Evolutionary conservation across 2,113 vertebrate species (phyloP).

Genomic region (Mastomys natalensis): DNA sequence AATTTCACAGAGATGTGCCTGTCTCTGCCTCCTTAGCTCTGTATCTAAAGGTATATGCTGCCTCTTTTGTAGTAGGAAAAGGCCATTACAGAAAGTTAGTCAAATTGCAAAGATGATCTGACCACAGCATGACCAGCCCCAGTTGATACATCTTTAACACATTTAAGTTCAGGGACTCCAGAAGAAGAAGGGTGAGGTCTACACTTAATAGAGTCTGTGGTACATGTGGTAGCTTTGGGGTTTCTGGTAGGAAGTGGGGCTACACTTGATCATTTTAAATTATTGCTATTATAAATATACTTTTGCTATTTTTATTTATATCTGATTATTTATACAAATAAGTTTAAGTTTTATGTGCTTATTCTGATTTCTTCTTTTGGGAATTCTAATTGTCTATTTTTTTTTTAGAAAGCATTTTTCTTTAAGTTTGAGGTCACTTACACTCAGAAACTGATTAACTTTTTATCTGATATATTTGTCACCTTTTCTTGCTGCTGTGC

Average conservation of each 20-base stretch:
- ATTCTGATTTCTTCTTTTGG: background rate
- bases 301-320: constrained; percentile 29
- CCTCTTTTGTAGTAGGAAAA: background rate
- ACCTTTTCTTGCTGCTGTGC: background rate
- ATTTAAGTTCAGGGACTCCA: no score
- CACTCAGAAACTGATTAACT: background rate
- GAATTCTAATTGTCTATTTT: background rate
- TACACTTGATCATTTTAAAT: background rate
- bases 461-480: background rate
- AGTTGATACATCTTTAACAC: background rate
- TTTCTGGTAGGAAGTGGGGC: background rate
- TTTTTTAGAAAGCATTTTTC: background rate
- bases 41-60: background rate
- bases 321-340: background rate
- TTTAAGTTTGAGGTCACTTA: background rate
- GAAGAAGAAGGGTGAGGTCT: background rate
- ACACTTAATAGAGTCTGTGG: background rate
- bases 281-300: background rate
- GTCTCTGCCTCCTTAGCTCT: background rate
- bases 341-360: background rate
- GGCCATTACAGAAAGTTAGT: background rate
- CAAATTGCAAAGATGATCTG: background rate
- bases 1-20: background rate
- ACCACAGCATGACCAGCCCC: background rate
- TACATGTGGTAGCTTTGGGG: background rate